These are phyloP conservation scores for Thecophora atra DNA, from an alignment of 2,888 invertebrate species.

Conservation along the genomic window DNA sequence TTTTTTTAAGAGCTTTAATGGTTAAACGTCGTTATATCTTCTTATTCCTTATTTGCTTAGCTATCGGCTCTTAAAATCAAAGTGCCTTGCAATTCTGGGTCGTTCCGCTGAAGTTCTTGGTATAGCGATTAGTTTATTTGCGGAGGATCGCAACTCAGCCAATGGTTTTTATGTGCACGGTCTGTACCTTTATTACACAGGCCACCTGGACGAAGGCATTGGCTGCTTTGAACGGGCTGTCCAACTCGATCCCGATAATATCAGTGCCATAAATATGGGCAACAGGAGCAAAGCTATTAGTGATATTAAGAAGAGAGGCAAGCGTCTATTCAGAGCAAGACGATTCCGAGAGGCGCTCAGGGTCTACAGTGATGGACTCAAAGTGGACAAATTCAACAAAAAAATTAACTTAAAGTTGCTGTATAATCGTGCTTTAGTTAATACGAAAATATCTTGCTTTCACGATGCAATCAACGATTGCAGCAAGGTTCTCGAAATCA, in stretches of 20 bases:
- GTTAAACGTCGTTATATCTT: no score
- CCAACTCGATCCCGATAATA: constrained; percentile 89
- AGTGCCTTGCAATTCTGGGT: constrained; percentile 83
- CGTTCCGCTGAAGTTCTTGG: constrained; percentile 83
- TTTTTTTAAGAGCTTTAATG: no score
- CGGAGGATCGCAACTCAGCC: constrained; percentile 82
- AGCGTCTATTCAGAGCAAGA: constrained; percentile 85
- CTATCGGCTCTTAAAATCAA: constrained; percentile 85
- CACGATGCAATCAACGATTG: constrained; percentile 87
- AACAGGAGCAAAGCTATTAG: constrained; percentile 87
- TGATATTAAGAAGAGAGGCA: constrained; percentile 92
- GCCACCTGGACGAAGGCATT: constrained; percentile 91
- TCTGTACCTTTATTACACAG: constrained; percentile 88
- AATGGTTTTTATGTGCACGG: constrained; percentile 94
- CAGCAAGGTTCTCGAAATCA: constrained; percentile 82
- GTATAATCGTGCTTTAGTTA: constrained; percentile 90
- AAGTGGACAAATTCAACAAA: constrained; percentile 84
- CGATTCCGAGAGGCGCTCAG: constrained; percentile 82
- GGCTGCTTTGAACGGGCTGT: constrained; percentile 93
- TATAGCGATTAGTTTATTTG: constrained; percentile 85
- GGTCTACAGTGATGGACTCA: constrained; percentile 86
- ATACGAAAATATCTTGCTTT: constrained; percentile 78
- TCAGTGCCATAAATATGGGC: constrained; percentile 85
- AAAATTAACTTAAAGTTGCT: constrained; percentile 90
- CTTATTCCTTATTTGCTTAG: constrained; percentile 56